Percentiles rank a stretch among this genome's conserved stretches.
Evolutionary conservation across 2,113 vertebrate genomes (phyloP).

Genomic region (Dermatemys mawii): DNA sequence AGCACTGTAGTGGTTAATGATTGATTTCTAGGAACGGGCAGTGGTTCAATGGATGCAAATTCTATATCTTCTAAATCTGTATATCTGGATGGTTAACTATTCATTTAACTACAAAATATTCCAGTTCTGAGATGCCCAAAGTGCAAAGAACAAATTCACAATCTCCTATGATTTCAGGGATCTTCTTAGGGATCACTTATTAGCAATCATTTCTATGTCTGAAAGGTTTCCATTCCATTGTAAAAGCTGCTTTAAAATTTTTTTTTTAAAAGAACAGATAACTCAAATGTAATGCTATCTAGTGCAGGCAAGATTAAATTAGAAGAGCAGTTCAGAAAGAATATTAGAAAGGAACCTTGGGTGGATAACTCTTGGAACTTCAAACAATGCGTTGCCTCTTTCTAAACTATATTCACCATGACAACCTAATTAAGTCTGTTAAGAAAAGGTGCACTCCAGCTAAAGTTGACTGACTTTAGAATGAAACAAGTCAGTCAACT

Average conservation of each 20-base stretch:
- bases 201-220: no score
- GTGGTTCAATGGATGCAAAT: background rate
- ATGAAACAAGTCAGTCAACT: background rate
- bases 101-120: no score
- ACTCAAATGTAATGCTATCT: background rate
- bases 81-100: no score
- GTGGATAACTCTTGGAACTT: background rate
- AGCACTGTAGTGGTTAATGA: background rate
- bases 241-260: background rate
- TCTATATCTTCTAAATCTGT: rapidly evolving
- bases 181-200: no score
- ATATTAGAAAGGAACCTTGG: background rate
- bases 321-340: background rate
- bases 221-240: no score
- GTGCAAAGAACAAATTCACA: no score
- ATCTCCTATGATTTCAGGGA: no score
- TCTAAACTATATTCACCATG: background rate
- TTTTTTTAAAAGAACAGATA: background rate
- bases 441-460: background rate
- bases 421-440: background rate
- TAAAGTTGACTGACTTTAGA: background rate
- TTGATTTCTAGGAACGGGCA: background rate
- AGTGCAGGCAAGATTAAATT: background rate
- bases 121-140: no score
- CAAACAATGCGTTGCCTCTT: background rate